phyloP scores from a whole-genome alignment of 2,888 invertebrate genomes.

The Timema podura region DNA sequence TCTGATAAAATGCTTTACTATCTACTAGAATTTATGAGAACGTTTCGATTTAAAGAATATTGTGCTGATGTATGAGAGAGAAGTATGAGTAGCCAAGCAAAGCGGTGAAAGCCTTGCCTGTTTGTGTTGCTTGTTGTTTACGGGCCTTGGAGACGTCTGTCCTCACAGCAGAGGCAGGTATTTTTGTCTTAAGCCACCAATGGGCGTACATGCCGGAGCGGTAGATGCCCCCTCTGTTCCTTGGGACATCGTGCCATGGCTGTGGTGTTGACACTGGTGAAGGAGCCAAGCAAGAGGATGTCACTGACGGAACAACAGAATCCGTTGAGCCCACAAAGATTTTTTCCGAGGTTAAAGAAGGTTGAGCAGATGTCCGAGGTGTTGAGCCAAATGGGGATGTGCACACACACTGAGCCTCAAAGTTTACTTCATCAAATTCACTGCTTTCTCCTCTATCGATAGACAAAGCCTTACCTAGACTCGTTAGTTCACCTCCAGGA shows the following conservation, averaged over 20 bases:
- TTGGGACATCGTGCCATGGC: conserved; percentile 34
- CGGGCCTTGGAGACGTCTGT: conserved; percentile 24
- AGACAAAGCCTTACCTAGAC: conserved; percentile 17
- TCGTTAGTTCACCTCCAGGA: conserved; percentile 28
- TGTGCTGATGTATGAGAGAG: too few species aligned
- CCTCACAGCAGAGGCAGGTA: conserved; percentile 51
- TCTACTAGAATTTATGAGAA: too few species aligned
- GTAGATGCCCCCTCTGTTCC: conserved; percentile 54
- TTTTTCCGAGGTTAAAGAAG: conserved; percentile 55
- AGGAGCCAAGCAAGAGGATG: conserved; percentile 48
- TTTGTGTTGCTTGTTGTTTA: conserved; percentile 49
- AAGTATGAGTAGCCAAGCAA: too few species aligned
- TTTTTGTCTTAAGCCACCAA: conserved; percentile 88
- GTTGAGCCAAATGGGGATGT: conserved; percentile 71
- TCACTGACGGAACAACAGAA: conserved; percentile 51
- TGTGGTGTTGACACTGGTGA: conserved; percentile 44
- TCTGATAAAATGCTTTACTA: too few species aligned
- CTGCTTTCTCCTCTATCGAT: conserved; percentile 22
- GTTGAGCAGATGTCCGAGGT: conserved; percentile 61
- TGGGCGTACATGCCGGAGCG: conserved; percentile 84
- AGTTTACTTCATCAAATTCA: conserved; percentile 47
- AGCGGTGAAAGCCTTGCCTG: conserved; percentile 46
- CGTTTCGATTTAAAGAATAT: too few species aligned
- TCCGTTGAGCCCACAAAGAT: conserved; percentile 50
- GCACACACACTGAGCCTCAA: conserved; percentile 66